Conservation (phyloP, 2,797 vertebrate species). For the Ibycter americanus region DNA sequence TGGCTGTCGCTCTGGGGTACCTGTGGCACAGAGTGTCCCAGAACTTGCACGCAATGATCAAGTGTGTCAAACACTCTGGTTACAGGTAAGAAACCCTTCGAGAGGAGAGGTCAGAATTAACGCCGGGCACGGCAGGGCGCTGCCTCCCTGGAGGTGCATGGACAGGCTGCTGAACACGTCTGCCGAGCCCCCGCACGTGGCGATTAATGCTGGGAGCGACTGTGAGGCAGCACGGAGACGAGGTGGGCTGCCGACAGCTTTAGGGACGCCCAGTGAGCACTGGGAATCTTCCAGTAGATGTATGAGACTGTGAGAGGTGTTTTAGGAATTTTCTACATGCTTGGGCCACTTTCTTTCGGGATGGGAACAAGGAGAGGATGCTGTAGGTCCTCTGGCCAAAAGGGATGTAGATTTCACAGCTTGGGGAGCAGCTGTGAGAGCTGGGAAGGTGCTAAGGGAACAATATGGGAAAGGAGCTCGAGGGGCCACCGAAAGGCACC, state of each 20-base stretch:
- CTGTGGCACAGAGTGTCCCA: not conserved
- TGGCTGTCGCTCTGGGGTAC: not conserved
- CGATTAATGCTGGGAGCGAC: not conserved
- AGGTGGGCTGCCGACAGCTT: not conserved
- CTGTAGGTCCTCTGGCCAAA: not conserved
- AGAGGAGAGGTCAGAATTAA: not conserved
- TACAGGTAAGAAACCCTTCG: not conserved
- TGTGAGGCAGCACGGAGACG: not conserved
- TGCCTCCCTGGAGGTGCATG: not conserved
- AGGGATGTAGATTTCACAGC: not conserved
- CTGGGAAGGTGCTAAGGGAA: not conserved
- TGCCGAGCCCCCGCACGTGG: fast-evolving
- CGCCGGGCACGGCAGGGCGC: not conserved
- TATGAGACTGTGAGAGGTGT: not conserved
- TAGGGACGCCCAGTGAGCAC: not conserved
- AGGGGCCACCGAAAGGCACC: not conserved
- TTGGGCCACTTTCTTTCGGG: not conserved
- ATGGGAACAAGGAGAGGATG: not conserved
- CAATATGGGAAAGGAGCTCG: not conserved
- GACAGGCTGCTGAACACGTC: not conserved
- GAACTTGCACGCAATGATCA: fast-evolving
- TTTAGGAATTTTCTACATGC: not conserved
- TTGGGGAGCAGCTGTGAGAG: not conserved
- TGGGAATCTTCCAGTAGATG: not conserved
- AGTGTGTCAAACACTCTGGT: not conserved